These are phyloP conservation scores for Cephalotes varians DNA, from an alignment of 2,888 invertebrate genomes.

Conservation along the genomic window DNA sequence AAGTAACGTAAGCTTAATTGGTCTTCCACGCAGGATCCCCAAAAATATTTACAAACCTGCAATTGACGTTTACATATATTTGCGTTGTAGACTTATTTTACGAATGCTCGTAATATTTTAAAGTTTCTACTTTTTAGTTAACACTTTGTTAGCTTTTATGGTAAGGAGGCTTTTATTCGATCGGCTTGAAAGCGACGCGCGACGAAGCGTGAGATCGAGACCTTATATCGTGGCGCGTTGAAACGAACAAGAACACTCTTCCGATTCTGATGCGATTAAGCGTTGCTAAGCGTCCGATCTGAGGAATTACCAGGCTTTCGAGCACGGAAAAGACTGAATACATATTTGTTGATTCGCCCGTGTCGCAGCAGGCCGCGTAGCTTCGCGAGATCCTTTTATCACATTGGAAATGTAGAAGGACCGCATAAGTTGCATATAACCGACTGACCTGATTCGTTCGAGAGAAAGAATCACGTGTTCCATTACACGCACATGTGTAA, in stretches of 20 bases:
- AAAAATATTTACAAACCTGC: background rate
- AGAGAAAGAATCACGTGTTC: conserved; percentile 45
- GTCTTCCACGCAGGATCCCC: conserved; percentile 11
- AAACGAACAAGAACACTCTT: background rate
- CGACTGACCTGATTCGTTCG: conserved; percentile 37
- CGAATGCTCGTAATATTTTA: background rate
- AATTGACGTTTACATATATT: background rate
- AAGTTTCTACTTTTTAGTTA: conserved; percentile 3
- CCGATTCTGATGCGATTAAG: conserved; percentile 65
- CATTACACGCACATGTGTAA: conserved; percentile 18
- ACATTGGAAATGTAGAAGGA: conserved; percentile 25
- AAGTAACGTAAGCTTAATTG: conserved; percentile 1
- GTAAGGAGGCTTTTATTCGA: background rate
- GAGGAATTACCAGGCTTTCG: conserved; percentile 62
- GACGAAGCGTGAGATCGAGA: background rate
- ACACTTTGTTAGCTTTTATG: background rate
- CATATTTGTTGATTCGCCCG: conserved; percentile 69
- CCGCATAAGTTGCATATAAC: conserved; percentile 27
- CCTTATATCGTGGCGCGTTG: background rate
- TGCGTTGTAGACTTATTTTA: conserved; percentile 12
- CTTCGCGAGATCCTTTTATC: conserved; percentile 39
- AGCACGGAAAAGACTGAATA: conserved; percentile 76
- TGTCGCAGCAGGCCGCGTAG: conserved; percentile 61
- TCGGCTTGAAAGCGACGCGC: conserved; percentile 34
- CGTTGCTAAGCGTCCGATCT: conserved; percentile 59